These are phyloP conservation scores for human DNA, from an alignment of 2,113 vertebrate genomes.

Conservation along the genomic window DNA sequence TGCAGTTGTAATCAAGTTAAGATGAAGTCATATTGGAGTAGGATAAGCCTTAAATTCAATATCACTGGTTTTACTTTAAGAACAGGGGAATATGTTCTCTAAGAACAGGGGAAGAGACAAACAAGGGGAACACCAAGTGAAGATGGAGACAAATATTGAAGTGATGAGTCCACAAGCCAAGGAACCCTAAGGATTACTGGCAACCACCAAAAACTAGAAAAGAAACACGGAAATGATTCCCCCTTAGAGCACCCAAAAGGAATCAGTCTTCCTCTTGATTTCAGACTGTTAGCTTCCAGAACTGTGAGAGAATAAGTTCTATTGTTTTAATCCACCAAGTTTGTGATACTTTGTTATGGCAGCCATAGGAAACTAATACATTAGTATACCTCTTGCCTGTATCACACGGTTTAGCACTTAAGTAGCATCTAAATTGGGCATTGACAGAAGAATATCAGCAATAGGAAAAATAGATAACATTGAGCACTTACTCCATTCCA, in stretches of 20 bases:
- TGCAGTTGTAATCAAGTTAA: background rate
- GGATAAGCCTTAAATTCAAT: background rate
- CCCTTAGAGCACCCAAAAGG: background rate
- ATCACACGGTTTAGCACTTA: background rate
- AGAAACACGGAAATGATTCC: background rate
- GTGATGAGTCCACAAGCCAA: background rate
- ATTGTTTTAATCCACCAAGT: background rate
- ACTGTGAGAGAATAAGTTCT: background rate
- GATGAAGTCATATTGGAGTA: background rate
- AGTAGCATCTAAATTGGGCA: background rate
- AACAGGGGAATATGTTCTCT: background rate
- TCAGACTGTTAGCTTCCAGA: background rate
- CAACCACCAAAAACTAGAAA: background rate
- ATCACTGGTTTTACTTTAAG: background rate
- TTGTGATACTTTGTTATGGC: background rate
- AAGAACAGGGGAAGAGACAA: background rate
- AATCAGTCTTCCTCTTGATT: background rate
- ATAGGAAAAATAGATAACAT: conserved; percentile 27
- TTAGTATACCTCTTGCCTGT: background rate
- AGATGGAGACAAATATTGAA: background rate
- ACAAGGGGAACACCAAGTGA: background rate
- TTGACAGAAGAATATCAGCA: background rate
- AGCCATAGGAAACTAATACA: background rate
- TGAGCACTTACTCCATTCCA: background rate
- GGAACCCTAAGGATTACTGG: background rate